Base-by-base conservation (phyloP, 2,113 vertebrate genomes). In the Microcebus murinus region DNA sequence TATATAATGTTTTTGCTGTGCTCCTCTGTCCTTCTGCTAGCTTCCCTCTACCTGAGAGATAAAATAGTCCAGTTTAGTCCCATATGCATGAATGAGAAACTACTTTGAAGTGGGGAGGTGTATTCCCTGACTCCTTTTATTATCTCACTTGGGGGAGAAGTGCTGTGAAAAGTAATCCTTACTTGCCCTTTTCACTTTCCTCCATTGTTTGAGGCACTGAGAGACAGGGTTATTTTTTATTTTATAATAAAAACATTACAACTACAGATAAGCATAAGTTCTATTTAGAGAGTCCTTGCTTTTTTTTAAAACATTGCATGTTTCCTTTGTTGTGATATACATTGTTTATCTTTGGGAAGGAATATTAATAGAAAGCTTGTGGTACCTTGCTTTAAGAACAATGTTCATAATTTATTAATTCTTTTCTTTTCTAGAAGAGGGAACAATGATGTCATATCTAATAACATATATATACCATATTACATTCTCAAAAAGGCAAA, bases 401-500 rank as follows among this genome's bases (percentile, higher is more conserved):
- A 52, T 90, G 55, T 79, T 96, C 52, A 63, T 87, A 68, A 67
- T 82, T 87, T 90, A 84, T 76, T 74, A 52, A 23, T 52, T 83
- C 84, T 96, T 55, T 83, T 89, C 45, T 96, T 55, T 70, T 31
- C 57, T 71, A 25, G n/a, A 83, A 77, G 27, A 89, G n/a, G 86
- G 42, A 85, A 93, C 45, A 73, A 36, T 81, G 65, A 48, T 52
- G 55, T 93, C 8, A 61, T 25, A 23, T 52, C 71, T 89, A 61
- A 90, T 48, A 45, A 23, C 8, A 45, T 71, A 21, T 76, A 42
- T 68, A 25, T 96, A 71, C 27, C 59, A 90, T 77, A 70, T 29
- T 21, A 84, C n/a, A 45, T 93, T 85, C 29, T 85, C 42, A 71
- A 80, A 90, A 93, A 90, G 29, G 42, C 80, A 90, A 55, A 93